Evolutionary conservation across 2,113 vertebrate genomes (phyloP).

Genomic region (Lepus europaeus): DNA sequence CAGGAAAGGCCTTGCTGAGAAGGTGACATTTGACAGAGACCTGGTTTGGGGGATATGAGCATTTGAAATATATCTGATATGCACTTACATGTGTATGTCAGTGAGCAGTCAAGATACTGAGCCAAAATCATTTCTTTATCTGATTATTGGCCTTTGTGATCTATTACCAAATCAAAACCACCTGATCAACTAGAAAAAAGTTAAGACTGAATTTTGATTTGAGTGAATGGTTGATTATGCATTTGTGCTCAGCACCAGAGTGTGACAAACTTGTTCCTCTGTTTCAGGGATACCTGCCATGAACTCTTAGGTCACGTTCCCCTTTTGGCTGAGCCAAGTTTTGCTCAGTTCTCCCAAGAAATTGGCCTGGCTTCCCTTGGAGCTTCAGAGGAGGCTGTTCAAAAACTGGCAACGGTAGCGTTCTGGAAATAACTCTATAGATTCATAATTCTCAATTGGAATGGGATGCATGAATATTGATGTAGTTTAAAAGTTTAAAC

Average conservation of each 20-base stretch:
- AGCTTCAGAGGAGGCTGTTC: slow-evolving; percentile 96
- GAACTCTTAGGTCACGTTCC: slow-evolving; percentile 98
- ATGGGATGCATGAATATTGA: not conserved
- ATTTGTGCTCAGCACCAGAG: not conserved
- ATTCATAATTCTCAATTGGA: not conserved
- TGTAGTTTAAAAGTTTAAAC: slow-evolving; percentile 41
- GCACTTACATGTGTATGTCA: not conserved
- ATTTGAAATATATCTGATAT: not conserved
- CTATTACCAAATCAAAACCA: not conserved
- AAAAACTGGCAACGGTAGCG: slow-evolving; percentile 97
- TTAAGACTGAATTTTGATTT: slow-evolving; percentile 15
- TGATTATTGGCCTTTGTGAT: slow-evolving; percentile 19
- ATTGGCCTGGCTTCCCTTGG: slow-evolving; percentile 98
- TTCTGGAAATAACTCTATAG: not conserved
- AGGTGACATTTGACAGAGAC: not conserved
- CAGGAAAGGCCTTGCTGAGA: not conserved
- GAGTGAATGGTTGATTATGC: not conserved
- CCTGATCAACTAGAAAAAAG: not conserved
- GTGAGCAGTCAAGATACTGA: not conserved
- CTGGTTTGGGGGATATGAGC: not conserved
- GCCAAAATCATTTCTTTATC: slow-evolving; percentile 11
- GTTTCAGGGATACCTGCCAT: slow-evolving; percentile 96
- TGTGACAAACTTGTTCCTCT: slow-evolving; percentile 64
- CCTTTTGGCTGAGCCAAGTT: slow-evolving; percentile 97
- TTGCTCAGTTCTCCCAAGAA: slow-evolving; percentile 99